Conservation (phyloP, 2,888 invertebrate genomes). For the Parnassius smintheus region DNA sequence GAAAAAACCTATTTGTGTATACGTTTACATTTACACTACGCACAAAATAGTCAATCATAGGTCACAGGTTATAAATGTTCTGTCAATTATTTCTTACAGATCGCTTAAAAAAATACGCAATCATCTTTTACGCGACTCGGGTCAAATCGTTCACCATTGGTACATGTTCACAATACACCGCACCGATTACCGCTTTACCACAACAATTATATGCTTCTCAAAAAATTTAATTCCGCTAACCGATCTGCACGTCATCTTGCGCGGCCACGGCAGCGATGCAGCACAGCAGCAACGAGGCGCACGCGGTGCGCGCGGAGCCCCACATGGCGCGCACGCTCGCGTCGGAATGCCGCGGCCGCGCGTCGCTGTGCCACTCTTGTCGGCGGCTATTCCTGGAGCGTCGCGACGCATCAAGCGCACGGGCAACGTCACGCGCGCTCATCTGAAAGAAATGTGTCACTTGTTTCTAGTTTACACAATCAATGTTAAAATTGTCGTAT, state of each 20-base stretch:
- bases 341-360: background rate
- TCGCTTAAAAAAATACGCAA: background rate
- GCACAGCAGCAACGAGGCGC: slow-evolving; percentile 4
- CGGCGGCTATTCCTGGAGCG: slow-evolving; percentile 9
- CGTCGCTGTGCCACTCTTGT: background rate
- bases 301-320: slow-evolving; percentile 13
- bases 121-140: background rate
- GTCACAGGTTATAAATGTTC: background rate
- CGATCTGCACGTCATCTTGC: slow-evolving; percentile 15
- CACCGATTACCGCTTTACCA: background rate
- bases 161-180: background rate
- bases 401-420: background rate
- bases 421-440: background rate
- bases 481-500: background rate
- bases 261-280: slow-evolving; percentile 2
- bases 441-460: slow-evolving; percentile 5
- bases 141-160: background rate
- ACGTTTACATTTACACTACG: background rate
- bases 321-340: background rate
- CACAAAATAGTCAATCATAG: background rate
- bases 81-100: too few relatives aligned
- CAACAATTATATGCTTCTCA: background rate
- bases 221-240: slow-evolving; percentile 3
- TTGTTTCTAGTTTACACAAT: slow-evolving; percentile 1
- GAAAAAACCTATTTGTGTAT: too few relatives aligned